Conservation (phyloP, 2,113 vertebrate species). For the Microtus pennsylvanicus region DNA sequence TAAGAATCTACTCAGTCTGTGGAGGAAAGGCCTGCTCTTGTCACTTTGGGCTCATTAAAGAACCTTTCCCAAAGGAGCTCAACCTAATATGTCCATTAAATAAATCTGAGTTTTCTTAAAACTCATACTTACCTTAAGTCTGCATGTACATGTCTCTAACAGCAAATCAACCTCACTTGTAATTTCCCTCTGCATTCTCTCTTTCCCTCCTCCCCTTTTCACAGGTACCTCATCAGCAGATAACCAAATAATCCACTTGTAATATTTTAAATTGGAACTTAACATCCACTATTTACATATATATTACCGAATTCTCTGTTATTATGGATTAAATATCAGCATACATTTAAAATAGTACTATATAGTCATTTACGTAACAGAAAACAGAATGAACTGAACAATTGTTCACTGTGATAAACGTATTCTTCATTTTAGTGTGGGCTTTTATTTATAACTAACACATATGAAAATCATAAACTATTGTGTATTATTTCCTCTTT, state of each 20-base stretch:
- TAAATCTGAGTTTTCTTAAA: constrained; percentile 20
- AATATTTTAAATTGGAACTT: background rate
- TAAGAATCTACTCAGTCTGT: background rate
- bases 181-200: background rate
- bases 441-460: background rate
- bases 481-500: background rate
- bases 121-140: constrained; percentile 72
- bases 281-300: background rate
- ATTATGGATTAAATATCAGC: constrained; percentile 24
- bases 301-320: background rate
- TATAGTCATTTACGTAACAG: background rate
- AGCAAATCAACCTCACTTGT: background rate
- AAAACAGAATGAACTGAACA: background rate
- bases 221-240: background rate
- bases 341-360: background rate
- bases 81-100: background rate
- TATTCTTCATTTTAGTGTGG: constrained; percentile 6
- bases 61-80: background rate
- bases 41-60: background rate
- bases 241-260: background rate
- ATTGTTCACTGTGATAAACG: background rate
- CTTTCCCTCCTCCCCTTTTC: background rate
- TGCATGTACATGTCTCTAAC: background rate
- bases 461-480: background rate
- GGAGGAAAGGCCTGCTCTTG: constrained; percentile 9